Evolutionary conservation across 2,797 vertebrate genomes (phyloP).

Genomic region (Fistularia commersonii): DNA sequence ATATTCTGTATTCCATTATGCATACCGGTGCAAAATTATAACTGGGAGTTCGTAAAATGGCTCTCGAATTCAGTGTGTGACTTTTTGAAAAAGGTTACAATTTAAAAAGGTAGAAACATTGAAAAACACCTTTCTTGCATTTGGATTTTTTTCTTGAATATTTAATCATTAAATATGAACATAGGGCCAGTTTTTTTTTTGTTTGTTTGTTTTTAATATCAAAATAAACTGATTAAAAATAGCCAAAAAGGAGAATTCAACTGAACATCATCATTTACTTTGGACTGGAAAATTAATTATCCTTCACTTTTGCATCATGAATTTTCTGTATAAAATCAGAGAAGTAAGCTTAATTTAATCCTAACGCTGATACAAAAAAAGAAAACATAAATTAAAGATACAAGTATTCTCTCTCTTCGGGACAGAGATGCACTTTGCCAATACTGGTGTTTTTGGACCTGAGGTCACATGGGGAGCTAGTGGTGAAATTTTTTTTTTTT

Average conservation of each 20-base stretch:
- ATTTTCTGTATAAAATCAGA: constrained; percentile 7
- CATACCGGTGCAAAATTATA: constrained; percentile 14
- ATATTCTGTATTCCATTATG: constrained; percentile 21
- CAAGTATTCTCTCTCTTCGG: constrained; percentile 38
- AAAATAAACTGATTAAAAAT: constrained; percentile 1
- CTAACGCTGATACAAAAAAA: constrained; percentile 48
- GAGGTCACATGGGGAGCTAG: constrained; percentile 46
- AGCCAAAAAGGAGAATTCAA: too few relatives aligned
- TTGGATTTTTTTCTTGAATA: too few relatives aligned
- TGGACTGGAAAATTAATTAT: too few relatives aligned
- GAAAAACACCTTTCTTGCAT: neutral
- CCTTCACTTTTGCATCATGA: too few relatives aligned
- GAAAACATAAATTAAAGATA: constrained; percentile 47
- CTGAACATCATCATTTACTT: too few relatives aligned
- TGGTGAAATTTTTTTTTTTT: constrained; percentile 39
- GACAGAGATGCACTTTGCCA: constrained; percentile 54
- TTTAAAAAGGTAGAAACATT: neutral
- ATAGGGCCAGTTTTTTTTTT: too few relatives aligned
- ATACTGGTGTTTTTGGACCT: constrained; percentile 46
- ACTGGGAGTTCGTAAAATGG: constrained; percentile 29
- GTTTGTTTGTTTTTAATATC: neutral
- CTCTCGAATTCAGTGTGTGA: constrained; percentile 18
- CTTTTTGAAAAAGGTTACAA: constrained; percentile 12
- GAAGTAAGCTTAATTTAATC: constrained; percentile 43
- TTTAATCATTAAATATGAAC: too few relatives aligned